Conservation (phyloP, 1,140 invertebrate species). For the Augochlora pura region DNA sequence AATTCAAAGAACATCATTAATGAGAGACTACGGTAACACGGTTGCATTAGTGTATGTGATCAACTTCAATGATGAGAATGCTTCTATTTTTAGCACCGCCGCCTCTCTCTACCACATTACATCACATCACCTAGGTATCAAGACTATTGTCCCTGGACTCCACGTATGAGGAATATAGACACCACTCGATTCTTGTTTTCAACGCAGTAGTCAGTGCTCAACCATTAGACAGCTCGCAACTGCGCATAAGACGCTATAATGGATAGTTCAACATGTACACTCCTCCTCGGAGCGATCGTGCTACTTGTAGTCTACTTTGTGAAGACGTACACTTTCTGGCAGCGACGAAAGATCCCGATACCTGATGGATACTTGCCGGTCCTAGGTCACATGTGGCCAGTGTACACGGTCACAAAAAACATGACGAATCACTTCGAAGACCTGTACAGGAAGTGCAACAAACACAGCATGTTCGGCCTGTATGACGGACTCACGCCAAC, state of each 20-base stretch:
- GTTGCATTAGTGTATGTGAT: too few species aligned
- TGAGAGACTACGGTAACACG: too few species aligned
- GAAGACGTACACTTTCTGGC: constrained; percentile 76
- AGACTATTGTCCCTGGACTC: too few species aligned
- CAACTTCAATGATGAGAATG: too few species aligned
- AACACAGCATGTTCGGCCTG: constrained; percentile 64
- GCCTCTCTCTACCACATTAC: too few species aligned
- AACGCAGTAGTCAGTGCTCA: neutral
- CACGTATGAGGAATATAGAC: too few species aligned
- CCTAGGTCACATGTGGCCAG: constrained; percentile 62
- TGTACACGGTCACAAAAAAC: constrained; percentile 36
- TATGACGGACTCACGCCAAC: constrained; percentile 56
- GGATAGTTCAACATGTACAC: neutral
- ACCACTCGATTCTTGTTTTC: too few species aligned
- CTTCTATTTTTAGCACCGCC: too few species aligned
- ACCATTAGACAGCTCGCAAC: neutral
- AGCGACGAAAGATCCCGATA: constrained; percentile 73
- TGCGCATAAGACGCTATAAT: neutral
- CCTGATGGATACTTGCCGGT: constrained; percentile 55
- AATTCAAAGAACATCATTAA: too few species aligned
- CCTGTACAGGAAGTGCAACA: constrained; percentile 45
- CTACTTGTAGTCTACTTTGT: constrained; percentile 53
- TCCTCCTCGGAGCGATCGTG: neutral
- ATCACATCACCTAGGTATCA: too few species aligned
- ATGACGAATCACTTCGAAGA: constrained; percentile 24